Percentiles rank a stretch among this genome's conserved stretches.
Evolutionary conservation across 1,140 invertebrate genomes (phyloP).

Genomic region (Nixonia krombeini): DNA sequence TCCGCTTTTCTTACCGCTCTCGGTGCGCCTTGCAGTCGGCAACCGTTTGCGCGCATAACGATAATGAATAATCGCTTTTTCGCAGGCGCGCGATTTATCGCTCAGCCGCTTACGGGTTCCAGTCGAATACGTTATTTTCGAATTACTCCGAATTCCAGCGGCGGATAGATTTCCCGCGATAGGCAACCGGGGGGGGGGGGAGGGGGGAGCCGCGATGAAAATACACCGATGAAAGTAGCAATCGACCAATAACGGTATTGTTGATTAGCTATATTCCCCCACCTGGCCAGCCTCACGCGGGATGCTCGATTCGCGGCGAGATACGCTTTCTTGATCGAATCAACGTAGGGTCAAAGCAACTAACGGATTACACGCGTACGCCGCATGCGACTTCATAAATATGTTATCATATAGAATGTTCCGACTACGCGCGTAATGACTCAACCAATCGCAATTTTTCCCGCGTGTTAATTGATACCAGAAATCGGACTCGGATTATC

Average conservation of each 20-base stretch:
- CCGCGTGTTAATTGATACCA: conserved; percentile 12
- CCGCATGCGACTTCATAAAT: conserved; percentile 35
- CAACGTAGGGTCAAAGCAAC: conserved; percentile 39
- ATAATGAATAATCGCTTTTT: too few relatives aligned
- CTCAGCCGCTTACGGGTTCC: too few relatives aligned
- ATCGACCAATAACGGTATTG: conserved; percentile 49
- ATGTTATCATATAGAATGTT: conserved; percentile 36
- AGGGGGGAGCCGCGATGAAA: conserved; percentile 70
- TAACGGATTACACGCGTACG: conserved; percentile 33
- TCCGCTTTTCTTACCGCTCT: too few relatives aligned
- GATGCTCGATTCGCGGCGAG: conserved; percentile 37
- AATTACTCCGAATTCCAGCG: too few relatives aligned
- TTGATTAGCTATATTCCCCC: conserved; percentile 46
- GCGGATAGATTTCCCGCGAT: too few relatives aligned
- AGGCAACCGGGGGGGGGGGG: conserved; percentile 75
- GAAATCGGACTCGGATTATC: conserved; percentile 25
- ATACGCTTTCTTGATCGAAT: conserved; percentile 43
- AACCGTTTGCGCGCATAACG: too few relatives aligned
- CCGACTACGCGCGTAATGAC: conserved; percentile 14
- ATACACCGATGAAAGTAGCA: conserved; percentile 44
- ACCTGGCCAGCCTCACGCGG: conserved; percentile 17
- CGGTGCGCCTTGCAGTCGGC: too few relatives aligned
- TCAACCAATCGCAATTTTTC: conserved; percentile 18
- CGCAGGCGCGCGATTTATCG: too few relatives aligned
- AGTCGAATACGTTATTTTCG: too few relatives aligned